Percentiles rank a stretch among this genome's conserved stretches.
Conservation (phyloP, 2,888 invertebrate species). For the Clostera curtula region DNA sequence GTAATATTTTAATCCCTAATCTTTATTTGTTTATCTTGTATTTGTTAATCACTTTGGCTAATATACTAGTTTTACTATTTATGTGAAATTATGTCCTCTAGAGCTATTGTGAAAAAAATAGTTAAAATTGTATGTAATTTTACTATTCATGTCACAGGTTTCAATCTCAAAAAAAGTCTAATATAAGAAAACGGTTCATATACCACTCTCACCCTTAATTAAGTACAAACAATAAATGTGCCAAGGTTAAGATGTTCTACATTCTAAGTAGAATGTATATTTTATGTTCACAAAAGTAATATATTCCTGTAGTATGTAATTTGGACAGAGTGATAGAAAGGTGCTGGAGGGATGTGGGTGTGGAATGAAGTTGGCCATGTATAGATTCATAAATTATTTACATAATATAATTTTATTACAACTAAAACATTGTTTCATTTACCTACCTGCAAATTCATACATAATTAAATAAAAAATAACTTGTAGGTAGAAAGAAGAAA, state of each 20-base stretch:
- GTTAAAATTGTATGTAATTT: no score
- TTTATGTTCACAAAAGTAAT: constrained; percentile 24
- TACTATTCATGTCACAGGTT: no score
- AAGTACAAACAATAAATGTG: constrained; percentile 30
- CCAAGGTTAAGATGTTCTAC: constrained; percentile 25
- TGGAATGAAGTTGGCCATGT: constrained; percentile 22
- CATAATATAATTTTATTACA: constrained; percentile 26
- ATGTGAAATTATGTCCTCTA: no score
- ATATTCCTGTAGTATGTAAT: constrained; percentile 23
- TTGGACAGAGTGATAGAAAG: constrained; percentile 23
- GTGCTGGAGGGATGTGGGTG: constrained; percentile 24
- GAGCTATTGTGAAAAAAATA: no score
- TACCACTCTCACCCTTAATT: constrained; percentile 7
- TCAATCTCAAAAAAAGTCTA: constrained; percentile 15
- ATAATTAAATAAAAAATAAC: no score
- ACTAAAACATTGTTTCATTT: constrained; percentile 24
- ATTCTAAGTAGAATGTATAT: constrained; percentile 15
- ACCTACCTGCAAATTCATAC: constrained; percentile 8
- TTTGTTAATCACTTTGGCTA: no score
- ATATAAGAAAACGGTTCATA: constrained; percentile 14
- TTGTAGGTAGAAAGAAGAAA: no score
- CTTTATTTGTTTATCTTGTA: no score
- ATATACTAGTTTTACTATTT: no score
- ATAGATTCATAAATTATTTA: constrained; percentile 32
- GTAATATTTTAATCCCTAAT: no score